Conservation (phyloP, 2,888 invertebrate species). For the Elysia crispata region DNA sequence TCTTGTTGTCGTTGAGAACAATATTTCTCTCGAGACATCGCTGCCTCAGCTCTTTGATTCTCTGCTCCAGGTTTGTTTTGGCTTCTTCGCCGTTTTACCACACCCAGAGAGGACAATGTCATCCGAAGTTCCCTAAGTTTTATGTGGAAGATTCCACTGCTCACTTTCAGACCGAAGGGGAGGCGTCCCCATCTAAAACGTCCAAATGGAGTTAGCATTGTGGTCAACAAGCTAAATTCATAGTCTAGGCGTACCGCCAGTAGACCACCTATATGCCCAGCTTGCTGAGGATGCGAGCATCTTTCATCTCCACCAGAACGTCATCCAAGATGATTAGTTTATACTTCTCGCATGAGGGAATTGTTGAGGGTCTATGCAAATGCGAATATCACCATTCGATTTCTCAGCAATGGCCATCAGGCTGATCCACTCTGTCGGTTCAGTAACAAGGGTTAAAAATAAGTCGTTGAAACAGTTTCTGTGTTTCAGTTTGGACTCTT, state of each 20-base stretch:
- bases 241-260: conserved; percentile 55
- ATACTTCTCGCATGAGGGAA: conserved; percentile 49
- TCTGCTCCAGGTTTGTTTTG: conserved; percentile 48
- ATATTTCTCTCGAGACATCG: conserved; percentile 42
- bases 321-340: conserved; percentile 56
- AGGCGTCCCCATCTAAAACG: neutral
- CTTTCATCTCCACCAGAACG: conserved; percentile 54
- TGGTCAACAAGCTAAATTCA: neutral
- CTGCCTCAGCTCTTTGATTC: conserved; percentile 17
- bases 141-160: conserved; percentile 38
- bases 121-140: conserved; percentile 53
- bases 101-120: conserved; percentile 52
- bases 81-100: no score
- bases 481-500: neutral
- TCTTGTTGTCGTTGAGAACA: neutral
- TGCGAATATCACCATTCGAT: neutral
- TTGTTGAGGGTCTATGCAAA: neutral
- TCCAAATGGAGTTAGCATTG: neutral
- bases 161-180: conserved; percentile 41
- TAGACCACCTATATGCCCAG: conserved; percentile 51
- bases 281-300: conserved; percentile 51
- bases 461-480: neutral
- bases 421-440: neutral
- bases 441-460: neutral
- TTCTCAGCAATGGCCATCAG: neutral